Evolutionary conservation across 2,113 vertebrate species (phyloP), one percentile per base, ranked within the genome.

Genomic region (Macaca mulatta): DNA sequence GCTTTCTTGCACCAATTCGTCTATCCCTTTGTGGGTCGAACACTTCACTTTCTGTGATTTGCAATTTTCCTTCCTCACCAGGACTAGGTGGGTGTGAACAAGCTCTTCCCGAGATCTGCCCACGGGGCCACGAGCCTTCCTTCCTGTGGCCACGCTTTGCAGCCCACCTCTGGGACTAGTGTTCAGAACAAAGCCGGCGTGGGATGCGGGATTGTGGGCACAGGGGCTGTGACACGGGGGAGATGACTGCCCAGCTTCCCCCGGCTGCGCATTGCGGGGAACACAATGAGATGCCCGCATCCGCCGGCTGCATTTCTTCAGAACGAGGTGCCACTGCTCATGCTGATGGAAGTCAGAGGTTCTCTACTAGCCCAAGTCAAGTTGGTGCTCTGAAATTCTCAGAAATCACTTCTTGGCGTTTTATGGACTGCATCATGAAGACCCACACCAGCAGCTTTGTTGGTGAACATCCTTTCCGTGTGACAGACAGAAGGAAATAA

Each of bases 301-400:
- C 72, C 6, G 1, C 12, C 1, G 6, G 11, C 59, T 22, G 18
- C 25, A 3, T 43, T 52, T 80, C 45, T 45, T 75, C 45, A 8
- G 1, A 3, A 30, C 0, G 2, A 11, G 52, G 69, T 20, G 7
- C 17, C 0, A 32, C 35, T 0, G 2, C 2, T 43, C 48, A 32
- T 1, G 6, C 25, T 13, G 40, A 45, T 1, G 0, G 13, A 75
- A 45, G 74, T 22, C n/a, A 10, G 30, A 23, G 3, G 25, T 55
- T 38, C 23, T 23, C 35, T 17, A 1, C 16, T 2, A 17, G 38
- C 13, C 78, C n/a, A 3, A 50, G 40, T 14, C 23, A 52, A 23
- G n/a, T 35, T 1, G 1, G 1, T 57, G 5, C 48, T 45, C 6
- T 16, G 23, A 18, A 27, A 27, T 13, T 35, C 38, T 25, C 50